Conservation (phyloP, 2,113 vertebrate genomes). For the Micromys minutus region DNA sequence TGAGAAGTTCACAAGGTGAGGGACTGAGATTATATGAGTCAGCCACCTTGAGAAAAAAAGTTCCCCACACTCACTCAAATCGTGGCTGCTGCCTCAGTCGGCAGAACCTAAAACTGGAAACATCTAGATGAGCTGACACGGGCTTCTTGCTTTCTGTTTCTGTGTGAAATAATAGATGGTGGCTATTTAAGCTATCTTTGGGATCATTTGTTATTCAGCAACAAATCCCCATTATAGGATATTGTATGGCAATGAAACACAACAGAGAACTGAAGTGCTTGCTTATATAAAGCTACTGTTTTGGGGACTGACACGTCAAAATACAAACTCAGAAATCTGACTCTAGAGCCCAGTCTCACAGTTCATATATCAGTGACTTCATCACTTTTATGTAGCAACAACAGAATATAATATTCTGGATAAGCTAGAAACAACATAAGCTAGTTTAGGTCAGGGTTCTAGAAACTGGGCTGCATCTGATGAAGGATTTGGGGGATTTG, state of each 20-base stretch:
- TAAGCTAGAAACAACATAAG: not conserved
- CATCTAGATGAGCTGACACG: not conserved
- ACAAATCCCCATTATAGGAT: not conserved
- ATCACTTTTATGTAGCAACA: not conserved
- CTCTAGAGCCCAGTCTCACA: not conserved
- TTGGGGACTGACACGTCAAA: not conserved
- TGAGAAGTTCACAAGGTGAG: too few species aligned
- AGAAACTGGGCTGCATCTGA: not conserved
- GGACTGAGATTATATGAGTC: not conserved
- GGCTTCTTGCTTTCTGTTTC: not conserved
- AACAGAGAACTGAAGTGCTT: not conserved
- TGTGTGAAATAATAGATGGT: not conserved
- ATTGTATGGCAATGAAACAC: not conserved
- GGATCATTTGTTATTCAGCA: not conserved
- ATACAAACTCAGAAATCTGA: not conserved
- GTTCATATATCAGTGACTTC: not conserved
- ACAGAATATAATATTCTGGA: not conserved
- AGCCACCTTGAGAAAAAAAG: too few species aligned
- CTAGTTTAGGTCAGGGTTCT: not conserved
- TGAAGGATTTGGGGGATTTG: not conserved
- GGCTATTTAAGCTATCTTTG: not conserved
- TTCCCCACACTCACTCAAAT: not conserved
- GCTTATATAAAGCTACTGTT: not conserved
- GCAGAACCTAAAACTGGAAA: not conserved
- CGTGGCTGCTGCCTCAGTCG: not conserved